Base-by-base conservation (phyloP, 2,113 vertebrate genomes). In the Oryzias celebensis region DNA sequence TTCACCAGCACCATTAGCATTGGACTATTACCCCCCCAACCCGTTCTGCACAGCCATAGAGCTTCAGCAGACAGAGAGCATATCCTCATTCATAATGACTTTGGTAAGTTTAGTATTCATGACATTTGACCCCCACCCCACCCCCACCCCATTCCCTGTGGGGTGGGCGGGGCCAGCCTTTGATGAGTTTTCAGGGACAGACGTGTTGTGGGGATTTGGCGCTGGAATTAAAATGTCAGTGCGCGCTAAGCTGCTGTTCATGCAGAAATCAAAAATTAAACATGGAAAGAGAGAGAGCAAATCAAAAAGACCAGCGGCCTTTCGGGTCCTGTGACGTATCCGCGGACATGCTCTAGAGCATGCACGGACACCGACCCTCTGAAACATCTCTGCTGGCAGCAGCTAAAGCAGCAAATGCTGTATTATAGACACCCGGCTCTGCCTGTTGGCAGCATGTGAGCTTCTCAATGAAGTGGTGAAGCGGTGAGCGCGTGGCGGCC, bases 211-310 rank as follows among this genome's bases (percentile, higher is more conserved):
- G 58, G 82, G 87, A 86, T 87, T 86, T 87, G 54, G 75, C 16
- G 50, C 48, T 36, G 73, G 84, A 84, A 86, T 87, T 87, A 86
- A 90, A 87, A 88, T 86, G 88, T 87, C 85, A 80, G 68, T 59
- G 58, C 67, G 63, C 68, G 77, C 79, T 88, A 85, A 90, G 78
- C 85, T 82, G 88, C 62, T 83, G 77, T 80, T 68, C 71, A 72
- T 67, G 78, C 58, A 75, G 47, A 63, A 55, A 54, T 51, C 73
- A 73, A 46, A 23, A 36, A 58, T 61, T 59, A 62, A 75, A 75
- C 77, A 73, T 64, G 22, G 58, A 76, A 65, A 16, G 48, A 50
- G 26, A 68, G 61, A 42, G 47, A 77, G 47, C 20, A 52, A 49
- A 58, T 57, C 59, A 17, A 20, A 36, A 53, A 56, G 72, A 67